A percentile compares a stretch with the other conserved stretches of the same genome.
Evolutionary conservation across 1,140 invertebrate species (phyloP).

Genomic region (Lordiphosa stackelbergi): DNA sequence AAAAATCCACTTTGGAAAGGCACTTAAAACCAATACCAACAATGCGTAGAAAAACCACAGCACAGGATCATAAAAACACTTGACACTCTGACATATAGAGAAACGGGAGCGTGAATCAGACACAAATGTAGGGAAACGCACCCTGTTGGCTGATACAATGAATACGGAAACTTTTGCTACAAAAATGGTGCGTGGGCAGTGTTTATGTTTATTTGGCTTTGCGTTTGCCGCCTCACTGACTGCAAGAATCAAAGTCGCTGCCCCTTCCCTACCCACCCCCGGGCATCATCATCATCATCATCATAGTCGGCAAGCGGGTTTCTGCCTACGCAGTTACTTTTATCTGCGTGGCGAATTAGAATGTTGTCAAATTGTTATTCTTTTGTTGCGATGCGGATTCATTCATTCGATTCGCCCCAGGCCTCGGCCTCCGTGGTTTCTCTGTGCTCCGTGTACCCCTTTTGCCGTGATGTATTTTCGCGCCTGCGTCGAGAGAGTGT

Average conservation of each 20-base stretch:
- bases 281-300: conserved; percentile 1
- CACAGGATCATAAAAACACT: conserved; percentile 65
- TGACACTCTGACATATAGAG: conserved; percentile 41
- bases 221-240: conserved; percentile 70
- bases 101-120: conserved; percentile 15
- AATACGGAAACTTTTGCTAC: conserved; percentile 28
- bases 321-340: conserved; percentile 55
- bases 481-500: conserved; percentile 41
- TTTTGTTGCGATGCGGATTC: conserved; percentile 74
- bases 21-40: conserved; percentile 50
- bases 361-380: conserved; percentile 77
- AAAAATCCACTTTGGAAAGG: conserved; percentile 22
- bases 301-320: too few species aligned
- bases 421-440: conserved; percentile 15
- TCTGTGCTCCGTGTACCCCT: conserved; percentile 7
- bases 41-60: conserved; percentile 24
- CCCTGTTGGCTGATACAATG: conserved; percentile 8
- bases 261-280: not conserved
- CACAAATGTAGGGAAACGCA: conserved; percentile 2
- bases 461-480: conserved; percentile 19
- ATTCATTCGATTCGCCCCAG: conserved; percentile 65
- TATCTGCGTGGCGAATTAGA: conserved; percentile 76
- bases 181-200: conserved; percentile 42
- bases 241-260: conserved; percentile 54
- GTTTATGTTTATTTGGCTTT: conserved; percentile 73